phyloP scores from a whole-genome alignment of 2,113 vertebrate species.

The Parotia lawesii region DNA sequence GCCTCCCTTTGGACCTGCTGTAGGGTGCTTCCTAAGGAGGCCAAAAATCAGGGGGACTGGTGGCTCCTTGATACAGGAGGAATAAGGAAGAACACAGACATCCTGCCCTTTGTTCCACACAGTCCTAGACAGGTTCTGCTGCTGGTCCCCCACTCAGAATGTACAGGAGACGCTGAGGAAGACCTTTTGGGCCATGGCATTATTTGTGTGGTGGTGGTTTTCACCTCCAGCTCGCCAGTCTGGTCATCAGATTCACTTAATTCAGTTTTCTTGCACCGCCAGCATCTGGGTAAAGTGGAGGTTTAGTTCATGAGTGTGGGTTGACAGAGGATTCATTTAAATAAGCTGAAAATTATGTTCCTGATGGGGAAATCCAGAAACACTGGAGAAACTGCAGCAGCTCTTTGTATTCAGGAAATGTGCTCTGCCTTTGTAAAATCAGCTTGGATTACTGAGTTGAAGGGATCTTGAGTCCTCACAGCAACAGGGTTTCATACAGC shows the following conservation, averaged over 20 bases:
- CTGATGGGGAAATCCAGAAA: background rate
- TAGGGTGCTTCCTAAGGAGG: background rate
- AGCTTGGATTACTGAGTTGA: background rate
- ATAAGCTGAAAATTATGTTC: background rate
- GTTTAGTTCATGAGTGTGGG: background rate
- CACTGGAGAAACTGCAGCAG: background rate
- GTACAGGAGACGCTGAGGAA: background rate
- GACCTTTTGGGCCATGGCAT: background rate
- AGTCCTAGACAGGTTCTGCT: background rate
- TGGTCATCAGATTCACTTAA: background rate
- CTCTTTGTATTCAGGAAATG: background rate
- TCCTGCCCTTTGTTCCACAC: background rate
- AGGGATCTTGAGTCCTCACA: background rate
- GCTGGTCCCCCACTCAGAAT: background rate
- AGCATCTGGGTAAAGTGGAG: background rate
- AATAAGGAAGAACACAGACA: background rate
- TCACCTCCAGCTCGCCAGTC: background rate
- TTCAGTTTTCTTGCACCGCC: background rate
- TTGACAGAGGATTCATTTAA: background rate
- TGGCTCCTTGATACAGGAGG: background rate
- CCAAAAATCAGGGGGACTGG: background rate
- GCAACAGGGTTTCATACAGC: background rate
- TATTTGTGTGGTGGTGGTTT: background rate
- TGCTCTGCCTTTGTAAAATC: background rate
- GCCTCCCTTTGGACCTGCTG: background rate